phyloP scores from a whole-genome alignment of 2,797 vertebrate genomes.

The Sebastes itinus region DNA sequence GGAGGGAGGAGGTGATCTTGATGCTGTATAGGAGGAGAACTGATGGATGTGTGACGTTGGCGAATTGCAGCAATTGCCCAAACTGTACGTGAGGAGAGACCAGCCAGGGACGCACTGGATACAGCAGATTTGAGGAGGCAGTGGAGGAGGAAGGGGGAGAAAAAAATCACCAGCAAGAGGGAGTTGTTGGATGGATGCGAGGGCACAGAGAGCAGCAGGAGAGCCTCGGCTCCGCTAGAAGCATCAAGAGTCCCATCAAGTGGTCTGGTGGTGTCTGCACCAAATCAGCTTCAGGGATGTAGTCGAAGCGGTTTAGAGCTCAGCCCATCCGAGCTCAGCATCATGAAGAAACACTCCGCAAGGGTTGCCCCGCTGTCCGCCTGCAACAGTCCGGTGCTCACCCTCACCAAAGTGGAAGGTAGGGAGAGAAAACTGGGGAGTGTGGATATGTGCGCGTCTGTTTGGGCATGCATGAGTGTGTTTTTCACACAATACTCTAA shows the following conservation, averaged over 20 bases:
- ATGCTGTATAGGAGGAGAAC: neutral
- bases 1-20: slow-evolving; percentile 17
- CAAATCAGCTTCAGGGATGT: slow-evolving; percentile 89
- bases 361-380: slow-evolving; percentile 96
- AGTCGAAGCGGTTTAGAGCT: slow-evolving; percentile 88
- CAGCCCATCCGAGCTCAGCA: slow-evolving; percentile 87
- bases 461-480: no score
- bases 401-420: slow-evolving; percentile 98
- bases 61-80: slow-evolving; percentile 78
- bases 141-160: slow-evolving; percentile 45
- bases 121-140: slow-evolving; percentile 69
- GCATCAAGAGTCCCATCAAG: slow-evolving; percentile 59
- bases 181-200: slow-evolving; percentile 55
- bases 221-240: slow-evolving; percentile 48
- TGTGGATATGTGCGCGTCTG: neutral
- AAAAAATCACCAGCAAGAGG: slow-evolving; percentile 6
- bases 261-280: slow-evolving; percentile 78
- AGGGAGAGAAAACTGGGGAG: slow-evolving; percentile 47
- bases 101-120: slow-evolving; percentile 61
- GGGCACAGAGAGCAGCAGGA: slow-evolving; percentile 59
- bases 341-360: slow-evolving; percentile 97
- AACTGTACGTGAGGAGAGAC: slow-evolving; percentile 64
- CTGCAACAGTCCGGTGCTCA: slow-evolving; percentile 97
- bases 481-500: neutral
- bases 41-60: slow-evolving; percentile 66